phyloP scores from a whole-genome alignment of 2,797 vertebrate genomes.

The Taeniopygia guttata region DNA sequence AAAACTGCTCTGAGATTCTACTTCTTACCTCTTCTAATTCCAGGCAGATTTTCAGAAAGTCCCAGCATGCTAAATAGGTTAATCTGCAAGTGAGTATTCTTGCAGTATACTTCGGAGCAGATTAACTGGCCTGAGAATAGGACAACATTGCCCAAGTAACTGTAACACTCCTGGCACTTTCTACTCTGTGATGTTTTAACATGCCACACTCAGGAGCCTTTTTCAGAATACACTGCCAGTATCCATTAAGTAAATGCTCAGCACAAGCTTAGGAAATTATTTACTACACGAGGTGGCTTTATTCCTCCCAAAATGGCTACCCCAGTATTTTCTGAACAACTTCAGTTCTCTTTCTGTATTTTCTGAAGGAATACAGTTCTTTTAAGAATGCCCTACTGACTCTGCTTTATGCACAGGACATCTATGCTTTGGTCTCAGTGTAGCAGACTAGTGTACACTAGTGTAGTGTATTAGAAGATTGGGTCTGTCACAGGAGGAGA shows the following conservation, averaged over 20 bases:
- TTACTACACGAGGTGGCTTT: rapidly evolving
- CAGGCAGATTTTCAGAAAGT: neutral
- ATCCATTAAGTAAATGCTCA: neutral
- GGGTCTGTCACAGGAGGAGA: neutral
- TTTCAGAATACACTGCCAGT: neutral
- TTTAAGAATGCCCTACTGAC: neutral
- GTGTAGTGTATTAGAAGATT: neutral
- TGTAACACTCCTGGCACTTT: neutral
- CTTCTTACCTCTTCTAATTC: neutral
- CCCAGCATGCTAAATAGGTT: neutral
- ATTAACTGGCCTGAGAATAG: neutral
- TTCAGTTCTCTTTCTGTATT: too few relatives aligned
- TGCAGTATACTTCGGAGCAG: neutral
- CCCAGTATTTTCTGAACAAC: neutral
- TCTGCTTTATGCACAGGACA: neutral
- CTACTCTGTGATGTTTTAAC: neutral
- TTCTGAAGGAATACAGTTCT: neutral
- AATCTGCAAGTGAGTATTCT: neutral
- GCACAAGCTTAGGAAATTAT: neutral
- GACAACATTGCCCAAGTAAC: neutral
- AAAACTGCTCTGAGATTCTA: neutral
- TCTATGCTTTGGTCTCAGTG: neutral
- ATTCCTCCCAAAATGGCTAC: neutral
- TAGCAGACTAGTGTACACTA: neutral
- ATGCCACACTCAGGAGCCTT: neutral